Evolutionary conservation across 2,113 vertebrate genomes (phyloP), one percentile per base, ranked within the genome.

Genomic region (Oncorhynchus gorbuscha): DNA sequence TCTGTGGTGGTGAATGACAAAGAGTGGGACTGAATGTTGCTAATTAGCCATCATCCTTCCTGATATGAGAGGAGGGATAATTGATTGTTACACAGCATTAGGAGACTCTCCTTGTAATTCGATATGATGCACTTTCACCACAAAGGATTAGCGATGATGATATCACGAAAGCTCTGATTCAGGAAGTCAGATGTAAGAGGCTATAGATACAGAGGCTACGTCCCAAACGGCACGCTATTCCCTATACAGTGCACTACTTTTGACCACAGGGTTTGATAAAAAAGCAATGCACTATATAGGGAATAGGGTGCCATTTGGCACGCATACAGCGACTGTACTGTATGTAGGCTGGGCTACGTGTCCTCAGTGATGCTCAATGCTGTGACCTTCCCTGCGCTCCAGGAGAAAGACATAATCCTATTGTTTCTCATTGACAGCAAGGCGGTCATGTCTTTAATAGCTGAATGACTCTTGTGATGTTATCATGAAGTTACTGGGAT

Each of bases 11-110:
- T 62, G n/a, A 26, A 55, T 62, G 73, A 66, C 22, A 13, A 49
- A 49, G 39, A 30, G 62, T 74, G 3, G 18, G 11, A 35, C 65
- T 24, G 28, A 69, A 49, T 26, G 73, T 67, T 8, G 48, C 64
- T 26, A 67, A 75, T 75, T 14, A 51, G n/a, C 24, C 67, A 75
- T 49, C 22, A n/a, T 12, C 45, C 24, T n/a, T 75, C 6, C 35
- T 73, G 71, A 83, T 80, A 8, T 14, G 39, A n/a, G 20, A 20
- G 35, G 28, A 20, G 35, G 28, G 49, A 55, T 79, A 74, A 84
- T 65, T 78, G 84, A 81, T 83, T 76, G 81, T 87, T 85, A 85
- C 71, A 85, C 83, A 72, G 81, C 81, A 82, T 86, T 90, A 89
- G 74, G 68, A 67, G 48, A 79, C 11, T 72, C 75, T 71, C 71